Conservation (phyloP, 2,888 invertebrate species). For the Drosophila sordidula region DNA sequence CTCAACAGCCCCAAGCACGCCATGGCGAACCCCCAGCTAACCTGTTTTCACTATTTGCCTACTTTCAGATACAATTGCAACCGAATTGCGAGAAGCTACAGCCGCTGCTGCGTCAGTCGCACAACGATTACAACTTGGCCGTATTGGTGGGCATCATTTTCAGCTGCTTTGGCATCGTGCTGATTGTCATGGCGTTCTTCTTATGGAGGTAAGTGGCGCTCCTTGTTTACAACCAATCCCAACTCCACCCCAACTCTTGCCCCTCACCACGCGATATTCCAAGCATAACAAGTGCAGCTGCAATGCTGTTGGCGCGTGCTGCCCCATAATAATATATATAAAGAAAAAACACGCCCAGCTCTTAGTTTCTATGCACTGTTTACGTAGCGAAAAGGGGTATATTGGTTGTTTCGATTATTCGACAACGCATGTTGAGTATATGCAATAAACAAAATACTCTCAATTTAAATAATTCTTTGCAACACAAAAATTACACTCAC, state of each 20-base stretch:
- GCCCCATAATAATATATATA: constrained; percentile 45
- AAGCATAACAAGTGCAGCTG: constrained; percentile 55
- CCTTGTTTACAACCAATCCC: constrained; percentile 31
- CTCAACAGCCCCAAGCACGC: not conserved
- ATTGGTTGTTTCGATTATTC: not conserved
- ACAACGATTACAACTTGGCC: constrained; percentile 89
- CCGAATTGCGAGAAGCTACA: constrained; percentile 89
- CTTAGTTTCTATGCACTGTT: not conserved
- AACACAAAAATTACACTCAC: too few relatives aligned
- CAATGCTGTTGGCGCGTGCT: constrained; percentile 44
- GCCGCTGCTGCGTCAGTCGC: constrained; percentile 87
- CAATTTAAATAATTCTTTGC: too few relatives aligned
- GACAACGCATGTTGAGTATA: too few relatives aligned
- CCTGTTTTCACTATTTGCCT: not conserved
- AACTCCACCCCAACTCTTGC: not conserved
- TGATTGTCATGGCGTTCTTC: constrained; percentile 89
- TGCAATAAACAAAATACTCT: too few relatives aligned
- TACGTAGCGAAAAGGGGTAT: not conserved
- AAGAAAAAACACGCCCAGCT: constrained; percentile 2
- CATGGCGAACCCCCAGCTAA: constrained; percentile 1
- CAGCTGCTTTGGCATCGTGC: constrained; percentile 89
- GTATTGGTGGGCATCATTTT: constrained; percentile 90
- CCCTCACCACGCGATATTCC: not conserved
- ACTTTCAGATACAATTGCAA: constrained; percentile 87
- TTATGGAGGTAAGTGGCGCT: constrained; percentile 89